These are phyloP conservation scores for Spodoptera littoralis DNA, from an alignment of 2,888 invertebrate genomes.

Conservation along the genomic window DNA sequence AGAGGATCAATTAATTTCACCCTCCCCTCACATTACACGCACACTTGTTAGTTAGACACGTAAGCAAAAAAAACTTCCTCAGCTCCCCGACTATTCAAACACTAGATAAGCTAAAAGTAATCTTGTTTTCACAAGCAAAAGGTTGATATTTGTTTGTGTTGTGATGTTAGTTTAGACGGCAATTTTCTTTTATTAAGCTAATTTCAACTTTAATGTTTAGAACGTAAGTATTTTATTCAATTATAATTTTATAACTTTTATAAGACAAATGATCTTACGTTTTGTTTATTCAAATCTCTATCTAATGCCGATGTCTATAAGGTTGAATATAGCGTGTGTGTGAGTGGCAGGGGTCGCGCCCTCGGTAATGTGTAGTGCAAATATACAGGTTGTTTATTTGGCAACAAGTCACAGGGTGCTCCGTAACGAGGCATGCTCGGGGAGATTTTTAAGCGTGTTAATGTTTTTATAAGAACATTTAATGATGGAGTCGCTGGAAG, in stretches of 20 bases:
- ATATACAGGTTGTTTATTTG: conserved; percentile 52
- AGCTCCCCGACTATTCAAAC: conserved; percentile 10
- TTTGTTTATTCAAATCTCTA: not conserved
- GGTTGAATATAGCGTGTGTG: conserved; percentile 10
- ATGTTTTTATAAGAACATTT: conserved; percentile 18
- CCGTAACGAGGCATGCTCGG: conserved; percentile 46
- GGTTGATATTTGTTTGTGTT: not conserved
- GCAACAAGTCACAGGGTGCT: conserved; percentile 52
- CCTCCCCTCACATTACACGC: conserved; percentile 37
- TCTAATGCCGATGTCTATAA: not conserved
- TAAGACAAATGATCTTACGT: conserved; percentile 20
- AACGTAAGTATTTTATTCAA: conserved; percentile 10
- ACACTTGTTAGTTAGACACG: conserved; percentile 42
- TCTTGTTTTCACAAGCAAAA: rapidly evolving
- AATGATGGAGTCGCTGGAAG: conserved; percentile 8
- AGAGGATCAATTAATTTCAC: conserved; percentile 42
- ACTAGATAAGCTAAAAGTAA: not conserved
- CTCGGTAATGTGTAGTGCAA: conserved; percentile 46
- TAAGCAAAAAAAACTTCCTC: conserved; percentile 37
- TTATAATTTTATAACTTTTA: conserved; percentile 7
- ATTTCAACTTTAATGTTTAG: conserved; percentile 28
- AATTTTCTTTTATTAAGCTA: conserved; percentile 24
- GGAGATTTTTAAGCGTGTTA: conserved; percentile 46
- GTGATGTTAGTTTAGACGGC: conserved; percentile 1
- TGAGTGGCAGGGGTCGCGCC: conserved; percentile 31